Evolutionary conservation across 2,797 vertebrate species (phyloP).

Genomic region (Micrastur ruficollis): DNA sequence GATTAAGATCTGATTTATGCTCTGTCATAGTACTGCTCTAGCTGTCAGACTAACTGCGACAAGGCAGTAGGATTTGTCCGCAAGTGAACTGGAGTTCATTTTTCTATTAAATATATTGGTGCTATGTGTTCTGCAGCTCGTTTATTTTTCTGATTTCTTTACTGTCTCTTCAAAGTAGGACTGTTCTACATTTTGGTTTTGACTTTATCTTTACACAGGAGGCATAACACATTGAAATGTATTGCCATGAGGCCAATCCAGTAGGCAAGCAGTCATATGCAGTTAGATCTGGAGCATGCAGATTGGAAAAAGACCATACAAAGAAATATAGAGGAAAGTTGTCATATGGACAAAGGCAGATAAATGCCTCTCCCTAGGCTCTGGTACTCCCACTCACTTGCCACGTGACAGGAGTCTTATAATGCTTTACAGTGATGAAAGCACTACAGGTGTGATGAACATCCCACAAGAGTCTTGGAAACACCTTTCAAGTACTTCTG

Average conservation of each 20-base stretch:
- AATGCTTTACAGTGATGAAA: background rate
- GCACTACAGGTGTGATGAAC: background rate
- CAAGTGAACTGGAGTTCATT: slow-evolving; percentile 29
- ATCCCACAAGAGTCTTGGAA: background rate
- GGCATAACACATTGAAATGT: background rate
- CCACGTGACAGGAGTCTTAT: background rate
- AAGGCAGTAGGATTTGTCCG: slow-evolving; percentile 15
- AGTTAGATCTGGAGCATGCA: background rate
- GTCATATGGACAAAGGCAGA: background rate
- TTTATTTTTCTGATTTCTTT: background rate
- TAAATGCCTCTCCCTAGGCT: background rate
- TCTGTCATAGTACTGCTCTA: background rate
- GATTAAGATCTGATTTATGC: slow-evolving; percentile 53
- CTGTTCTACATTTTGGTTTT: background rate
- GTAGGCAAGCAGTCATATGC: background rate
- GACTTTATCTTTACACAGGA: background rate
- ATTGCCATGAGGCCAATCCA: background rate
- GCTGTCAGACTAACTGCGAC: slow-evolving; percentile 3
- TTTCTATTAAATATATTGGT: background rate
- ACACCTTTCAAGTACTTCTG: background rate
- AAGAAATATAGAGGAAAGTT: background rate
- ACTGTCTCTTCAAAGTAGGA: background rate
- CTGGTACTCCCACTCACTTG: background rate
- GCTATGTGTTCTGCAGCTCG: background rate
- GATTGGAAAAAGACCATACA: background rate